Conservation (phyloP, 2,113 vertebrate species). For the Lanius collurio region DNA sequence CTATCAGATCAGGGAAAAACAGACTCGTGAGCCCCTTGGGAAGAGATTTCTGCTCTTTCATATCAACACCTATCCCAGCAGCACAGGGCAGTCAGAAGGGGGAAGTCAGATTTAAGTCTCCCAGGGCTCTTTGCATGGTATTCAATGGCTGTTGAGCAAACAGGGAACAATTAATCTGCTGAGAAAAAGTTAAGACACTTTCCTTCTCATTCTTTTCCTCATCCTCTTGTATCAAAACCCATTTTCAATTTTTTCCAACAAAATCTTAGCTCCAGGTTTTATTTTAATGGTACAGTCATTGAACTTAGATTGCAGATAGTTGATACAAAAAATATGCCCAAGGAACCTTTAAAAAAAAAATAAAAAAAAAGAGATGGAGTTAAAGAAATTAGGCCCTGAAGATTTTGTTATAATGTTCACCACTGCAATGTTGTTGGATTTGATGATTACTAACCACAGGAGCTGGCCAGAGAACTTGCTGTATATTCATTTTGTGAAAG, state of each 20-base stretch:
- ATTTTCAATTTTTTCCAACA: background rate
- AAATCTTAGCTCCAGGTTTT: background rate
- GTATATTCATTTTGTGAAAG: background rate
- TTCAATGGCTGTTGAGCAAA: background rate
- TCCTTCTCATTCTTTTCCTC: background rate
- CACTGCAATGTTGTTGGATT: background rate
- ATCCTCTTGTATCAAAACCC: background rate
- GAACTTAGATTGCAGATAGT: background rate
- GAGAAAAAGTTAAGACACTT: background rate
- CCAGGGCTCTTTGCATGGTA: background rate
- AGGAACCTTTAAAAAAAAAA: background rate
- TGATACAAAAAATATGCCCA: background rate
- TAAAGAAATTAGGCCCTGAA: background rate
- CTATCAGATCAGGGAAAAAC: background rate
- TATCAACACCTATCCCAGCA: background rate
- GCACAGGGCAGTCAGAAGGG: background rate
- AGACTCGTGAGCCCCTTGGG: background rate
- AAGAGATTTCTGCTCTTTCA: background rate
- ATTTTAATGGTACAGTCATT: background rate
- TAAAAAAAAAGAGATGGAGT: background rate
- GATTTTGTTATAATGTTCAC: background rate
- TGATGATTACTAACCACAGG: background rate
- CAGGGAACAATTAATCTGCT: background rate
- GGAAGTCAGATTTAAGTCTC: background rate
- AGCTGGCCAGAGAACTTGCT: background rate